Percentiles rank a stretch among this genome's conserved stretches.
Conservation (phyloP, 2,113 vertebrate genomes). For the Edolisoma coerulescens region DNA sequence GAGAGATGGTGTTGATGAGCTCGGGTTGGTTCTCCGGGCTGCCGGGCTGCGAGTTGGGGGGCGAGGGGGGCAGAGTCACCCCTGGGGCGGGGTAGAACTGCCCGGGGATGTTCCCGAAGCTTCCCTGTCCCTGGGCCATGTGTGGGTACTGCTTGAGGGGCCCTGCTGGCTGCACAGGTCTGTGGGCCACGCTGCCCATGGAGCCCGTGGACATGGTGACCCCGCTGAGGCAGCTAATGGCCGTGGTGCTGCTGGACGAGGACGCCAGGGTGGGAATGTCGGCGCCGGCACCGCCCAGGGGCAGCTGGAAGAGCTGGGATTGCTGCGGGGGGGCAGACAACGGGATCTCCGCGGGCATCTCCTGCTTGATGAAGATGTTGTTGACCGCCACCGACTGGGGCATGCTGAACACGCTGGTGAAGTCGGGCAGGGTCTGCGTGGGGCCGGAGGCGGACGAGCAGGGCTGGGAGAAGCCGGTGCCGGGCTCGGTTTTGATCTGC, state of each 20-base stretch:
- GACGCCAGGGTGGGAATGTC: slow-evolving; percentile 72
- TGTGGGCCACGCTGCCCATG: neutral
- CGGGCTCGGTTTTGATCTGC: slow-evolving; percentile 83
- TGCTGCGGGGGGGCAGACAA: slow-evolving; percentile 67
- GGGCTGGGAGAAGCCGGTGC: slow-evolving; percentile 70
- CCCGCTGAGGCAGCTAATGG: slow-evolving; percentile 77
- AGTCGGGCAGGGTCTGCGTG: slow-evolving; percentile 85
- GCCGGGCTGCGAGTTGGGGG: slow-evolving; percentile 89
- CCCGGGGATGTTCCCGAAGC: slow-evolving; percentile 68
- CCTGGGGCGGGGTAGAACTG: slow-evolving; percentile 73
- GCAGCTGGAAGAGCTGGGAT: slow-evolving; percentile 83
- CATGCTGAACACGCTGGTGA: slow-evolving; percentile 89
- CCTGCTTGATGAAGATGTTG: slow-evolving; percentile 87
- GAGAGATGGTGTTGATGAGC: slow-evolving; percentile 72
- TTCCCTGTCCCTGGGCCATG: slow-evolving; percentile 13
- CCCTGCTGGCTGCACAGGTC: neutral
- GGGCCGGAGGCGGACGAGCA: slow-evolving; percentile 64
- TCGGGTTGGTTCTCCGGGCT: slow-evolving; percentile 85
- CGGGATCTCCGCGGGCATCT: slow-evolving; percentile 72
- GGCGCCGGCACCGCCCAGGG: slow-evolving; percentile 1
- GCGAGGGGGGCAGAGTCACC: slow-evolving; percentile 86
- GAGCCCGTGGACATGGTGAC: slow-evolving; percentile 65
- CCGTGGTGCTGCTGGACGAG: slow-evolving; percentile 59
- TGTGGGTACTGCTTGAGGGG: slow-evolving; percentile 39
- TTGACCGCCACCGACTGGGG: slow-evolving; percentile 78